Conservation (phyloP, 2,888 invertebrate genomes). For the Dexiosoma caninum region DNA sequence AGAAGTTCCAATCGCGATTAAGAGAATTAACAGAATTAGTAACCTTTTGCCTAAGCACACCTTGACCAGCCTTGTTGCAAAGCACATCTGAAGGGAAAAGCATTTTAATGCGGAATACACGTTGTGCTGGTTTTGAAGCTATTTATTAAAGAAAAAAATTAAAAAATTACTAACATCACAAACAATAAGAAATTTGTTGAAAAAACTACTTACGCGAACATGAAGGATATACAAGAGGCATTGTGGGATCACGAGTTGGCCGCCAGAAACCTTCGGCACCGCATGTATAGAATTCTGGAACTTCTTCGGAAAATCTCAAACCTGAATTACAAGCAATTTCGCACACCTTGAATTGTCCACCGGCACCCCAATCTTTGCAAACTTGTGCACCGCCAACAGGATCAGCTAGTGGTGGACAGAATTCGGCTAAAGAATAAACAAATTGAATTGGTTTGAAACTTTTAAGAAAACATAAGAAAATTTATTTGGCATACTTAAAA, state of each 20-base stretch:
- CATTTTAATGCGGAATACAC: constrained; percentile 95
- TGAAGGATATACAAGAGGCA: constrained; percentile 92
- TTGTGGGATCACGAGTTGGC: constrained; percentile 87
- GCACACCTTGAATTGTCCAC: constrained; percentile 95
- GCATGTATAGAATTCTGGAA: constrained; percentile 98
- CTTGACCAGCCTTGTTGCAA: constrained; percentile 96
- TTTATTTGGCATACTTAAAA: constrained; percentile 83
- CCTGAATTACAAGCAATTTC: constrained; percentile 92
- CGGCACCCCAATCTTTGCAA: constrained; percentile 97
- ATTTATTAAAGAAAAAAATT: constrained; percentile 48
- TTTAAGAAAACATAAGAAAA: background rate
- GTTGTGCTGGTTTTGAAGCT: constrained; percentile 93
- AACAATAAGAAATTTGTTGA: background rate
- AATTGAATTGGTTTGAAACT: too few species aligned
- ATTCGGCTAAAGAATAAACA: constrained; percentile 84
- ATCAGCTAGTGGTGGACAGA: constrained; percentile 92
- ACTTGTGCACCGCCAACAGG: constrained; percentile 94
- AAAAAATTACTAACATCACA: constrained; percentile 2
- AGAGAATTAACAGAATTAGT: constrained; percentile 92
- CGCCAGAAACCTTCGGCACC: constrained; percentile 99
- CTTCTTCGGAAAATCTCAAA: constrained; percentile 92
- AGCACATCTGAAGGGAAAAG: constrained; percentile 97
- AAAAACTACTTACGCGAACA: constrained; percentile 86
- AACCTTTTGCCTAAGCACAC: constrained; percentile 92
- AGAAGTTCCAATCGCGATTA: constrained; percentile 98